Conservation (phyloP, 2,888 invertebrate species). For the Eubasilissa splendida region DNA sequence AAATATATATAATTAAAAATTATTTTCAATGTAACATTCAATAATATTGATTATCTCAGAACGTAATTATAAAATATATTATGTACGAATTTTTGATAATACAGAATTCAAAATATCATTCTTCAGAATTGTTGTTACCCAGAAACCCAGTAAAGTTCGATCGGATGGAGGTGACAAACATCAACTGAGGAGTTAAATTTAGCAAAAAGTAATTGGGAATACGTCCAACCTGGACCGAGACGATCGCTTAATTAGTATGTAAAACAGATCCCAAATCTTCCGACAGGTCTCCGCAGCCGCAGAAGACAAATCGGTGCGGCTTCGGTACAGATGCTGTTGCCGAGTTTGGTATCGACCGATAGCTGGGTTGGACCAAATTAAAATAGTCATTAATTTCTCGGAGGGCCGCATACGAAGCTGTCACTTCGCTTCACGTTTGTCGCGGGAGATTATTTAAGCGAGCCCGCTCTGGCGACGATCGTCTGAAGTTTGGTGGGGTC, state of each 20-base stretch:
- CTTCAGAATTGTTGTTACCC: too few relatives aligned
- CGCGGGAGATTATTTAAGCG: slow-evolving; percentile 8
- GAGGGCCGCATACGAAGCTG: slow-evolving; percentile 22
- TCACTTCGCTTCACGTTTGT: not conserved
- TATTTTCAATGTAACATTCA: too few relatives aligned
- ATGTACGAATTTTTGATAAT: too few relatives aligned
- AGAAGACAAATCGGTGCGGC: slow-evolving; percentile 32
- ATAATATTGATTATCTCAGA: too few relatives aligned
- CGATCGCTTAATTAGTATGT: slow-evolving; percentile 41
- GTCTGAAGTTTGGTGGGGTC: too few relatives aligned
- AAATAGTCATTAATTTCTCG: slow-evolving; percentile 43
- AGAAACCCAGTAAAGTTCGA: too few relatives aligned
- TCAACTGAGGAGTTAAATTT: slow-evolving; percentile 11
- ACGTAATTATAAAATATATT: too few relatives aligned
- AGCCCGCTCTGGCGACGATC: too few relatives aligned
- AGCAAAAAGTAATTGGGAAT: slow-evolving; percentile 34
- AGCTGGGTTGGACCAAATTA: slow-evolving; percentile 30
- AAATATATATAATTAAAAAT: too few relatives aligned
- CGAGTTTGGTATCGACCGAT: slow-evolving; percentile 17
- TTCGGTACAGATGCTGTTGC: slow-evolving; percentile 28
- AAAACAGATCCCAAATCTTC: slow-evolving; percentile 33
- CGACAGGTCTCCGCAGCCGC: slow-evolving; percentile 10
- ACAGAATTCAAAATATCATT: too few relatives aligned
- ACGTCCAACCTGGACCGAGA: slow-evolving; percentile 12
- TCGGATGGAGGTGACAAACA: too few relatives aligned